Evolutionary conservation across 2,797 vertebrate genomes (phyloP).

Genomic region (Syngnathus rostellatus): DNA sequence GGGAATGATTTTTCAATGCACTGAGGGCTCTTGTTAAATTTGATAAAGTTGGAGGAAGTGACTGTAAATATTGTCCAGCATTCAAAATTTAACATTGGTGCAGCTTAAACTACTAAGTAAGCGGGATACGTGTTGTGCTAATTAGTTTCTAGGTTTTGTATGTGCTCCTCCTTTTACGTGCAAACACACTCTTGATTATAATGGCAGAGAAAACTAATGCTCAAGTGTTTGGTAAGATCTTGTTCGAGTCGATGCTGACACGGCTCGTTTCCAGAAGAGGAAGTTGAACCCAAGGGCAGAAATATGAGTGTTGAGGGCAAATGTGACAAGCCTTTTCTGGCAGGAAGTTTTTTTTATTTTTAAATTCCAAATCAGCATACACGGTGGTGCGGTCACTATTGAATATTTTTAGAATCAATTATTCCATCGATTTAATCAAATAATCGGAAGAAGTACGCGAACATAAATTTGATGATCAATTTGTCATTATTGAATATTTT

Average conservation of each 20-base stretch:
- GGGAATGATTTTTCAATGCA: background rate
- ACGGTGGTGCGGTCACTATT: background rate
- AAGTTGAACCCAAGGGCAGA: background rate
- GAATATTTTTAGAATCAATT: too few species aligned
- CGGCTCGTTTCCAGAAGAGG: background rate
- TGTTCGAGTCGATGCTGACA: background rate
- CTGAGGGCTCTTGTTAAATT: background rate
- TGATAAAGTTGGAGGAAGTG: background rate
- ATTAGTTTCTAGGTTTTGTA: background rate
- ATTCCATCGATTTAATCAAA: too few species aligned
- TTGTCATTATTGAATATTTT: too few species aligned
- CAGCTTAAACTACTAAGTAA: background rate
- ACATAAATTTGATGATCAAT: too few species aligned
- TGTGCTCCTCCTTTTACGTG: background rate
- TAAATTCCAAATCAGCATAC: background rate
- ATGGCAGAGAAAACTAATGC: background rate
- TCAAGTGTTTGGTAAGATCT: background rate
- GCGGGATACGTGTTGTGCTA: background rate
- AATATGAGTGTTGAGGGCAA: background rate
- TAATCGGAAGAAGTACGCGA: too few species aligned
- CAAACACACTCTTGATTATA: background rate
- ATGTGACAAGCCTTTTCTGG: background rate
- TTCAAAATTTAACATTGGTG: background rate
- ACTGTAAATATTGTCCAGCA: background rate
- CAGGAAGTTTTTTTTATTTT: background rate